Conservation (phyloP, 2,797 vertebrate genomes). For the Sandelia bainsii region DNA sequence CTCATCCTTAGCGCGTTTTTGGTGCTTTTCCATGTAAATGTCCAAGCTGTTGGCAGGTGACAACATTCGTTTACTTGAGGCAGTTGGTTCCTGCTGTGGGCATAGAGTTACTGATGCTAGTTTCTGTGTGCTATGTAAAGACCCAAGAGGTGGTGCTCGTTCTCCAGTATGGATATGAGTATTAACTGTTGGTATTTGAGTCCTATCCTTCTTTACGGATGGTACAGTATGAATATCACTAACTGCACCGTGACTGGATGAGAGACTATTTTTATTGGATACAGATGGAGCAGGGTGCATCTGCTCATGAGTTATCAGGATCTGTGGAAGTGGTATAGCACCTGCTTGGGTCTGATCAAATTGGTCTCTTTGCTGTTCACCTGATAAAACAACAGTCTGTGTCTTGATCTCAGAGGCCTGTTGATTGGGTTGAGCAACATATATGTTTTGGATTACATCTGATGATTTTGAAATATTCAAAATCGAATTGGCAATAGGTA, state of each 20-base stretch:
- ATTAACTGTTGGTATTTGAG: conserved; percentile 70
- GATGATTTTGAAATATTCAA: conserved; percentile 78
- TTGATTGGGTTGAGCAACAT: conserved; percentile 80
- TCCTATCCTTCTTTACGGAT: conserved; percentile 81
- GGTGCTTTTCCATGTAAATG: conserved; percentile 99
- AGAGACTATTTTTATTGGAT: conserved; percentile 79
- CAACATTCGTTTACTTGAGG: conserved; percentile 98
- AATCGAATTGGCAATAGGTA: conserved; percentile 81
- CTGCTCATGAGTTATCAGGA: conserved; percentile 95
- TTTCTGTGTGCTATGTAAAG: conserved; percentile 87
- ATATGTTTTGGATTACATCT: conserved; percentile 82
- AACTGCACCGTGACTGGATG: conserved; percentile 74
- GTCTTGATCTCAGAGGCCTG: conserved; percentile 75
- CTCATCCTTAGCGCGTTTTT: conserved; percentile 97
- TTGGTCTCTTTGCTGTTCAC: conserved; percentile 81
- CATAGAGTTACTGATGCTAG: conserved; percentile 89
- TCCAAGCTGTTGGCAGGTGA: conserved; percentile 98
- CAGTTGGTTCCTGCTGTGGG: conserved; percentile 93
- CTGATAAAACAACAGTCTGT: conserved; percentile 84
- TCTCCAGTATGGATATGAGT: conserved; percentile 75
- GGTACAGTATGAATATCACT: conserved; percentile 77
- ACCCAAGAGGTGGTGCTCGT: conserved; percentile 76
- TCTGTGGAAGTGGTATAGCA: conserved; percentile 89
- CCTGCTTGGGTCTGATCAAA: conserved; percentile 84
- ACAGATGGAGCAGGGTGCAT: conserved; percentile 75